These are phyloP conservation scores for Agrilus mali DNA, from an alignment of 2,888 invertebrate genomes.

Conservation along the genomic window DNA sequence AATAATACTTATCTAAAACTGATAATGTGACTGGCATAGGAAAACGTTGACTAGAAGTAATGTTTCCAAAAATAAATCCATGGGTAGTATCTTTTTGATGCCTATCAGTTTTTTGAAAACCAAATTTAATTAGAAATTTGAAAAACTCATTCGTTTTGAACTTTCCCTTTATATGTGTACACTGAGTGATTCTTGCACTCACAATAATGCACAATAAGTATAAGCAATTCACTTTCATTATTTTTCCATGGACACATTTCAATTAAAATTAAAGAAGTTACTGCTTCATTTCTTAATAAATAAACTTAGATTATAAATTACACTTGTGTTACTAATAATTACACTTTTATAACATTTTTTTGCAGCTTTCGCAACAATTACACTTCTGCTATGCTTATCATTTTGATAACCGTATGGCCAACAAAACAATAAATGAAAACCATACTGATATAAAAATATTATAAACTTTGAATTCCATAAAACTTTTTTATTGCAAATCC, in stretches of 20 bases:
- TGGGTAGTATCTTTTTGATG: slow-evolving; percentile 75
- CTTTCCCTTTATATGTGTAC: slow-evolving; percentile 49
- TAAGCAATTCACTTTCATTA: background rate
- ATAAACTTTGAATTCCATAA: no score
- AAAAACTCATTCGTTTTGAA: slow-evolving; percentile 66
- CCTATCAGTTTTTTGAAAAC: slow-evolving; percentile 89
- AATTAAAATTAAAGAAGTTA: background rate
- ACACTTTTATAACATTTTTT: no score
- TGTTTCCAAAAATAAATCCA: slow-evolving; percentile 94
- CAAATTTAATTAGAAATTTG: slow-evolving; percentile 88
- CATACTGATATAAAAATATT: no score
- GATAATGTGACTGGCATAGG: slow-evolving; percentile 66
- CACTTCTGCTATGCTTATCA: no score
- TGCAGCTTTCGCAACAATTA: no score
- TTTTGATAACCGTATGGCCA: no score
- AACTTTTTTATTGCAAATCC: no score
- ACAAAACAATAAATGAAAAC: no score
- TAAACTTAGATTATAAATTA: no score
- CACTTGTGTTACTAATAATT: no score
- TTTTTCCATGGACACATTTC: background rate
- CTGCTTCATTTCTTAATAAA: no score
- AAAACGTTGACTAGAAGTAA: slow-evolving; percentile 60
- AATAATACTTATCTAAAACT: slow-evolving; percentile 79
- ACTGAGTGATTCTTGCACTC: slow-evolving; percentile 4
- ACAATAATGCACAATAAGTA: background rate